Percentiles rank a stretch among this genome's conserved stretches.
These are phyloP conservation scores for Nymphalis c-album DNA, from an alignment of 2,888 invertebrate genomes.

Conservation along the genomic window DNA sequence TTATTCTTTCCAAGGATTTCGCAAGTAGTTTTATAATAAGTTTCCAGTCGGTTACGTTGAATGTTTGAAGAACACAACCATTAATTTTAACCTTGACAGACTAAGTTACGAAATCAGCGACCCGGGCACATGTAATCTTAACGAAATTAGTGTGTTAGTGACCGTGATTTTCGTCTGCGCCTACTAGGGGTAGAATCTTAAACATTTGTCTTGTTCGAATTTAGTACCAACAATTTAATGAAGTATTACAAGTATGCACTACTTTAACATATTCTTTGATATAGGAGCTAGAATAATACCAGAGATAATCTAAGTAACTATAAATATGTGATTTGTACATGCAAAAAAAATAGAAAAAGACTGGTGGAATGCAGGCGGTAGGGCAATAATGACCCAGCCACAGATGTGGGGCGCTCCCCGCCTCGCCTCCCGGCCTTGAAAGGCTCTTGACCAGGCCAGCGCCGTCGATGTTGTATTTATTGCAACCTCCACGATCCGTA, in stretches of 20 bases:
- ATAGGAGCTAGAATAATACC: background rate
- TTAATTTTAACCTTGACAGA: slow-evolving; percentile 71
- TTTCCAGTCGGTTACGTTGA: slow-evolving; percentile 48
- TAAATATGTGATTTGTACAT: slow-evolving; percentile 6
- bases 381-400: slow-evolving; percentile 63
- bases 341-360: slow-evolving; percentile 7
- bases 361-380: slow-evolving; percentile 67
- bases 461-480: slow-evolving; percentile 78
- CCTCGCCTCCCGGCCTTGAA: slow-evolving; percentile 80
- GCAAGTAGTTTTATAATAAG: slow-evolving; percentile 47
- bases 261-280: too few species aligned
- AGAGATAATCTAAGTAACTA: background rate
- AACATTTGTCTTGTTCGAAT: background rate
- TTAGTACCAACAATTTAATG: background rate
- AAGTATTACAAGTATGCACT: too few species aligned
- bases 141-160: slow-evolving; percentile 64
- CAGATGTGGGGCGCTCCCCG: slow-evolving; percentile 77
- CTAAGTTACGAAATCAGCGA: slow-evolving; percentile 66
- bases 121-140: slow-evolving; percentile 63
- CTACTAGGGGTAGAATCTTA: slow-evolving; percentile 4
- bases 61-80: slow-evolving; percentile 68
- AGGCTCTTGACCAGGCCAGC: slow-evolving; percentile 81
- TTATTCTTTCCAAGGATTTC: slow-evolving; percentile 45
- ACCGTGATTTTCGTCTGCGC: slow-evolving; percentile 62
- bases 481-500: slow-evolving; percentile 80